Conservation (phyloP, 2,113 vertebrate genomes). For the Monarcha castaneiventris region DNA sequence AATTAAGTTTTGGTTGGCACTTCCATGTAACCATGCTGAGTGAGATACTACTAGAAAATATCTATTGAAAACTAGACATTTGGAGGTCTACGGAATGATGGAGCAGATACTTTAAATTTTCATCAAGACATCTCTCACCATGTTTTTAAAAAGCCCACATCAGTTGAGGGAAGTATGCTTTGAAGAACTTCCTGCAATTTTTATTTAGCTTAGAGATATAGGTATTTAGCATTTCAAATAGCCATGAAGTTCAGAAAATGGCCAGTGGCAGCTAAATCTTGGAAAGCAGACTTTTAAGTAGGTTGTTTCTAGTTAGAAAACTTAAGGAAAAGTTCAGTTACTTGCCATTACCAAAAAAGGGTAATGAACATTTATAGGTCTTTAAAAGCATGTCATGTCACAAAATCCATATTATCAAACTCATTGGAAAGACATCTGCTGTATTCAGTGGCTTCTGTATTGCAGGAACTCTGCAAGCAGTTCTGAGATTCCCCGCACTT, state of each 20-base stretch:
- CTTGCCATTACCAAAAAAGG: background rate
- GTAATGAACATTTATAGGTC: background rate
- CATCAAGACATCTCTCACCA: background rate
- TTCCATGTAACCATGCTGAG: background rate
- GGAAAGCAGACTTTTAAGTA: background rate
- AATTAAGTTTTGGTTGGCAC: background rate
- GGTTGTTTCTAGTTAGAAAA: background rate
- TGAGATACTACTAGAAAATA: background rate
- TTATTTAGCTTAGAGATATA: background rate
- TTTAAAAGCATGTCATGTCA: background rate
- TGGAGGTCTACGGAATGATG: background rate
- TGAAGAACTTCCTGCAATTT: background rate
- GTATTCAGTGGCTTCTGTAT: background rate
- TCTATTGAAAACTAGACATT: background rate
- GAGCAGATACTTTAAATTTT: background rate
- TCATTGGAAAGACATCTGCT: background rate
- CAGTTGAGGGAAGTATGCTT: background rate
- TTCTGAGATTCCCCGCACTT: constrained; percentile 53
- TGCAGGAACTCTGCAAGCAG: background rate
- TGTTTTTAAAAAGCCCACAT: background rate
- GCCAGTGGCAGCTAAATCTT: background rate
- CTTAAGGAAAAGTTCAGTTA: background rate
- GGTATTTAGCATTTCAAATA: constrained; percentile 30
- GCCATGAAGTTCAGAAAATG: background rate
- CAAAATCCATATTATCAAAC: background rate